phyloP scores from a whole-genome alignment of 1,140 invertebrate genomes.

The Venturia canescens region DNA sequence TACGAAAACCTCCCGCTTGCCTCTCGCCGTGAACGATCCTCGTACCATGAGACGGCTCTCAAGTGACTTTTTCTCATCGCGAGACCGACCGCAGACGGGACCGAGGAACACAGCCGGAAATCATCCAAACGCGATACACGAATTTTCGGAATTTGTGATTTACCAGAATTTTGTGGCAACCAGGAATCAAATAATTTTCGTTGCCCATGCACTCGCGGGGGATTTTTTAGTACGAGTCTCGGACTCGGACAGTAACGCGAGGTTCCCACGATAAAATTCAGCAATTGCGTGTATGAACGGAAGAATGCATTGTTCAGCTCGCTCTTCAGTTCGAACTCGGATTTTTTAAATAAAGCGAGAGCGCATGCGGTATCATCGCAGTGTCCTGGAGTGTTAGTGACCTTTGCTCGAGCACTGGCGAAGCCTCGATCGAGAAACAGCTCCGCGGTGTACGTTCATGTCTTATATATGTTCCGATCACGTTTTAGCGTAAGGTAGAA shows the following conservation, averaged over 20 bases:
- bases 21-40: no score
- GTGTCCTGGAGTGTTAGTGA: slow-evolving; percentile 13
- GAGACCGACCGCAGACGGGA: no score
- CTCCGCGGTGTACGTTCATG: not conserved
- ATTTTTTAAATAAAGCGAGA: not conserved
- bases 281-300: not conserved
- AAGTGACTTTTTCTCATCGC: no score
- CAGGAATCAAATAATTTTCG: not conserved
- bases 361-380: not conserved
- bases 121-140: no score
- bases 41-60: no score
- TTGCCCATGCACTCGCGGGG: not conserved
- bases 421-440: not conserved
- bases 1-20: no score
- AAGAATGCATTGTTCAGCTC: not conserved
- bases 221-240: not conserved
- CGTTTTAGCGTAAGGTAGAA: not conserved
- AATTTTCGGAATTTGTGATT: no score
- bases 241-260: not conserved
- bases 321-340: not conserved
- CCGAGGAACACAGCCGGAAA: no score
- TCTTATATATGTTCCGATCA: slow-evolving; percentile 15
- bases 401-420: slow-evolving; percentile 10
- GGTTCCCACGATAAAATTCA: not conserved
- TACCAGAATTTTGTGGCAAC: no score